Conservation (phyloP, 2,888 invertebrate species). For the Zhuqinia jingwanae region DNA sequence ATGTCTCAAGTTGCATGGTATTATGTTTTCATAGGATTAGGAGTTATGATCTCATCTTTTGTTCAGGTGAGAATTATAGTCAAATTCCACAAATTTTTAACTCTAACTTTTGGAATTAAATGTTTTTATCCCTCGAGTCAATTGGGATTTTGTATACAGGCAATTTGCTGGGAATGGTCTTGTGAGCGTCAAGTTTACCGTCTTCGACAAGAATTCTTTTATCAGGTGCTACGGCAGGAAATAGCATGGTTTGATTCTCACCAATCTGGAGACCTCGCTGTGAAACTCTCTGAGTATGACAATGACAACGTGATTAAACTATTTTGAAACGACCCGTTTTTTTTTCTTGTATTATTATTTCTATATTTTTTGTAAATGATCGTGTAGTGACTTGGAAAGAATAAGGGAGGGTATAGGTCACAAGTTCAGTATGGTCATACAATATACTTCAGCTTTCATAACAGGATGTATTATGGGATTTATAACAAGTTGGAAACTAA, state of each 20-base stretch:
- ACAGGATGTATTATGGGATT: constrained; percentile 82
- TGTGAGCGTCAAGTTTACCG: constrained; percentile 81
- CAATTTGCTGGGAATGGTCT: constrained; percentile 80
- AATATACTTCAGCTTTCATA: constrained; percentile 81
- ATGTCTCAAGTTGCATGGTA: constrained; percentile 80
- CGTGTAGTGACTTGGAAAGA: constrained; percentile 83
- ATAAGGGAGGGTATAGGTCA: constrained; percentile 83
- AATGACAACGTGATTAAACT: neutral
- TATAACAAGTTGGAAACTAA: constrained; percentile 83
- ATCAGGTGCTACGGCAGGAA: constrained; percentile 81
- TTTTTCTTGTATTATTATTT: too few species aligned
- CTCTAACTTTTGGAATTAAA: neutral
- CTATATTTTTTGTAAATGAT: too few species aligned
- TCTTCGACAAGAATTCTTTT: constrained; percentile 80
- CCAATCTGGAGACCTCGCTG: constrained; percentile 82
- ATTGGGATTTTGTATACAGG: constrained; percentile 75
- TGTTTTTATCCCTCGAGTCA: neutral
- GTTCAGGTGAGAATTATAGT: constrained; percentile 80
- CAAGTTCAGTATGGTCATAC: constrained; percentile 82
- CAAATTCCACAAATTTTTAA: neutral
- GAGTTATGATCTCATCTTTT: constrained; percentile 82
- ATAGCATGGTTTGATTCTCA: constrained; percentile 81
- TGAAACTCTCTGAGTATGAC: constrained; percentile 82
- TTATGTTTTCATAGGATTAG: constrained; percentile 82
- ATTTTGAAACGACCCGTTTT: neutral